Base-by-base conservation (phyloP, 92 coral and sea anemone species). In the Zoanthus gigantus region DNA sequence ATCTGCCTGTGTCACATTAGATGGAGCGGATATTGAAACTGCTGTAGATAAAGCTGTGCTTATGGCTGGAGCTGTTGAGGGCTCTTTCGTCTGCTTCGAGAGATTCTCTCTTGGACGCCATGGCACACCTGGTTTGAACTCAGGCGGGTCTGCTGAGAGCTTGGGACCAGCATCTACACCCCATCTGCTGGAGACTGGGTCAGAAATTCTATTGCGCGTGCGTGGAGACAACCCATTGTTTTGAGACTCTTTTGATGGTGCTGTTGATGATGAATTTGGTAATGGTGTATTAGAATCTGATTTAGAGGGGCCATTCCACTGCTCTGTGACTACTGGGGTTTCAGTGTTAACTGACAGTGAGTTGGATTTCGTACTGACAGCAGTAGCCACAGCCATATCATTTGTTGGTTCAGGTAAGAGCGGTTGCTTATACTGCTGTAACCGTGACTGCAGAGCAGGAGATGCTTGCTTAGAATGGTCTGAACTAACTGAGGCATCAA, bases 71-170 rank as follows among this genome's bases (percentile, higher is more conserved):
- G 72, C 79, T 47, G 85, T 60, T 48, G 17, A 56, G 6, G 32
- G 76, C 16, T 90, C 94, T 78, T 85, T 82, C 14, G 76, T 87
- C n/a, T 77, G 92, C 44, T 89, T 92, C 48, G 84, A 77, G 71
- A 32, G 91, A 74, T 92, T 91, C 15, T 32, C 86, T 72, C 76
- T 88, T 15, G 92, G 99, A 12, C 97, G 97, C 99, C 99, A 97
- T 15, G 98, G 99, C n/a, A 97, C 99, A 47, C 99, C 99, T 3
- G 99, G 99, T 81, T 97, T 97, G 60, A 97, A 97, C 91, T 97
- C 99, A 1, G 99, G 97, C 6, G 99, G 99, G 71, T 95, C 98
- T 7, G 98, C 98, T 2, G 99, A 97, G 53, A 97, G 97, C 87
- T 95, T 97, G 10, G 98, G 98, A 18, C 95, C 96, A 31, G 99